A percentile compares a stretch with the other conserved stretches of the same genome.
phyloP scores from a whole-genome alignment of 2,113 vertebrate species.

The Bos javanicus region DNA sequence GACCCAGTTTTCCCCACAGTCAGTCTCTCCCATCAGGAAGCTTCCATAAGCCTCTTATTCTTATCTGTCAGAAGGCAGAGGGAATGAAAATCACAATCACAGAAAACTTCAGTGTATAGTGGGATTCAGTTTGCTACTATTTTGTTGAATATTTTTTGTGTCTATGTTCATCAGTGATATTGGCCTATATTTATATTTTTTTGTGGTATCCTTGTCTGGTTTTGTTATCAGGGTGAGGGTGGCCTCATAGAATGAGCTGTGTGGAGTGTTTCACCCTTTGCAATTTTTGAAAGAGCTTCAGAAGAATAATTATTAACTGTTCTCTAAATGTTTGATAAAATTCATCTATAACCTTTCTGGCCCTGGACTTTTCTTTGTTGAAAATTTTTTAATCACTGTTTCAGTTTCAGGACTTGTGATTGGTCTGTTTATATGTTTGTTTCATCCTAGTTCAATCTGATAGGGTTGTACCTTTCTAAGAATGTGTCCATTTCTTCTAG shows the following conservation, averaged over 20 bases:
- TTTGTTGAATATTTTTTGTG: background rate
- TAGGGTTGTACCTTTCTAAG: background rate
- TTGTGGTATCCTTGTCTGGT: background rate
- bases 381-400: background rate
- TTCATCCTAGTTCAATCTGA: background rate
- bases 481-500: background rate
- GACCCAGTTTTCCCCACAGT: background rate
- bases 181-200: background rate
- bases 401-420: background rate
- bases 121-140: background rate
- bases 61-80: background rate
- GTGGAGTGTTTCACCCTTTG: background rate
- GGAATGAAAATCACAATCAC: background rate
- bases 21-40: background rate
- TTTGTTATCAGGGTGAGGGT: background rate
- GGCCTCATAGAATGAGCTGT: background rate
- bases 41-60: background rate
- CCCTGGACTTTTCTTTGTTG: background rate
- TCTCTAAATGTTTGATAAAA: background rate
- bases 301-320: background rate
- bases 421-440: background rate
- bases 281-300: background rate
- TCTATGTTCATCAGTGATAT: background rate
- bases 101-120: background rate
- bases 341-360: background rate